phyloP scores from a whole-genome alignment of 2,113 vertebrate genomes.

The Kobus ellipsiprymnus region DNA sequence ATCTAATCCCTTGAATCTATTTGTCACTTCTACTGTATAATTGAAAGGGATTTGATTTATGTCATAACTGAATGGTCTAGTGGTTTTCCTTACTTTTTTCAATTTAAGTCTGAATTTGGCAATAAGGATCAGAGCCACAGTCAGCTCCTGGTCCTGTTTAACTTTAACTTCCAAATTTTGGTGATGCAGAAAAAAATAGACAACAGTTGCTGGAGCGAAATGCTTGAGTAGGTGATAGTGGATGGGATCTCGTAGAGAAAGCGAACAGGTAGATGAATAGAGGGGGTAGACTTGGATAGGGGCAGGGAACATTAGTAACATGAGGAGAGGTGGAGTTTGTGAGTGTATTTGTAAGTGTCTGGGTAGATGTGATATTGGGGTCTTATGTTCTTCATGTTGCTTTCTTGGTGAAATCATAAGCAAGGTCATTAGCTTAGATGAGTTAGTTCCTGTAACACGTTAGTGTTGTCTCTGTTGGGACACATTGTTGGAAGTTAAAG shows the following conservation, averaged over 20 bases:
- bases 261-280: neutral
- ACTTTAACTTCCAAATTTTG: neutral
- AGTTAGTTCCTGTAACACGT: neutral
- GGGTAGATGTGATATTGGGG: no score
- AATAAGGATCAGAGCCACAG: neutral
- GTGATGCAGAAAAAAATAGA: neutral
- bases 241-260: no score
- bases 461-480: neutral
- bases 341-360: neutral
- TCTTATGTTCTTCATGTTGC: neutral
- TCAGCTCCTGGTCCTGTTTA: neutral
- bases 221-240: neutral
- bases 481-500: neutral
- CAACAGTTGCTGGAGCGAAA: neutral
- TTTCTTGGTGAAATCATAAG: neutral
- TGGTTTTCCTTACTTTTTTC: neutral
- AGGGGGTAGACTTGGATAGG: neutral
- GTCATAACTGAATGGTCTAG: neutral
- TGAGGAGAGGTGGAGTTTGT: neutral
- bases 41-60: neutral
- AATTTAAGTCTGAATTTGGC: neutral
- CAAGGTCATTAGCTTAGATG: neutral
- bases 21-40: neutral
- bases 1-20: neutral
- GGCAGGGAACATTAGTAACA: neutral